Evolutionary conservation across 2,113 vertebrate genomes (phyloP).

Genomic region (Serilophus lunatus): DNA sequence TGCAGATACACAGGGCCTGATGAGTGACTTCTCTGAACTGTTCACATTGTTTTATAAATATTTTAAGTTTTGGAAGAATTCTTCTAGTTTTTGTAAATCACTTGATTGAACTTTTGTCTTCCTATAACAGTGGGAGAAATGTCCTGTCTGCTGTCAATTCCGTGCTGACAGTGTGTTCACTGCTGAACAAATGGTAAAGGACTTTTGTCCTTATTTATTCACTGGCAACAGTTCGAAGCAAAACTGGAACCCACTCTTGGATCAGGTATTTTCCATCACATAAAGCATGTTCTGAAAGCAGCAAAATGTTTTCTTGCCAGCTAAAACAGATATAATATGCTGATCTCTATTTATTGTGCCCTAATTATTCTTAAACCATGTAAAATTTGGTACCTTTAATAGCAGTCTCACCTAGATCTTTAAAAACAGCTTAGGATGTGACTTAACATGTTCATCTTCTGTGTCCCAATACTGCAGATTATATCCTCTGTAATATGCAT

Average conservation of each 20-base stretch:
- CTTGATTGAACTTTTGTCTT: not conserved
- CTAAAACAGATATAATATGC: slow-evolving; percentile 11
- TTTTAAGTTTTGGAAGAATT: not conserved
- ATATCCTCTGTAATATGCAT: not conserved
- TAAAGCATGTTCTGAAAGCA: not conserved
- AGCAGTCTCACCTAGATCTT: not conserved
- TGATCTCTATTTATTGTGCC: slow-evolving; percentile 14
- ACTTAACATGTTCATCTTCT: not conserved
- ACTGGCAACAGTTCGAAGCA: not conserved
- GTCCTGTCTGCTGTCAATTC: not conserved
- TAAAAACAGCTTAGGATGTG: not conserved
- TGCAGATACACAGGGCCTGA: not conserved
- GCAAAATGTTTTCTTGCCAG: slow-evolving; percentile 4
- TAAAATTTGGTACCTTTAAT: not conserved
- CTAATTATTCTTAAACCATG: not conserved
- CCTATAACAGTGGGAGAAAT: not conserved
- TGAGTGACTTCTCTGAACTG: not conserved
- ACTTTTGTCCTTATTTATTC: slow-evolving; percentile 21
- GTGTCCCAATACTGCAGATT: not conserved
- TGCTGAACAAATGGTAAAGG: slow-evolving; percentile 1
- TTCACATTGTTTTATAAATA: not conserved
- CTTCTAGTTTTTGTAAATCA: not conserved
- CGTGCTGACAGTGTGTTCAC: not conserved
- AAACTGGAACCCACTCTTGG: not conserved
- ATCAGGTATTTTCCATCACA: slow-evolving; percentile 6